Evolutionary conservation across 2,888 invertebrate species (phyloP).

Genomic region (Laothoe populi): DNA sequence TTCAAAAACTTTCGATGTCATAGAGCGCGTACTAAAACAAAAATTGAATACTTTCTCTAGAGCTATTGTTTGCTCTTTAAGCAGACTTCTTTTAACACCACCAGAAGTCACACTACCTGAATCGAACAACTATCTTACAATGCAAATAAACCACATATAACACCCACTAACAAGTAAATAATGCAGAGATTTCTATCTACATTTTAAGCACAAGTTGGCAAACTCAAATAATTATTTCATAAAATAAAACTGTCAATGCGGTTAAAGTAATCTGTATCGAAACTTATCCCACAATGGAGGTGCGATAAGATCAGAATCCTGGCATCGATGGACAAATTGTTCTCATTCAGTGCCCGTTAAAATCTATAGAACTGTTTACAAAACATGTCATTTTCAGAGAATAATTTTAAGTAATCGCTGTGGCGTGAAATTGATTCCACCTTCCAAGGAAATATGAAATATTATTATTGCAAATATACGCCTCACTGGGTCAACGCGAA

Average conservation of each 20-base stretch:
- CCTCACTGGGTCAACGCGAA: not conserved
- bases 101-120: slow-evolving; percentile 3
- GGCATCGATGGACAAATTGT: slow-evolving; percentile 75
- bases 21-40: not conserved
- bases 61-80: not conserved
- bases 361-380: slow-evolving; percentile 72
- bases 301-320: slow-evolving; percentile 75
- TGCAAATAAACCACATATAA: slow-evolving; percentile 28
- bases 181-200: slow-evolving; percentile 30
- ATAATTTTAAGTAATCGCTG: slow-evolving; percentile 59
- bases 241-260: slow-evolving; percentile 56
- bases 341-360: slow-evolving; percentile 58
- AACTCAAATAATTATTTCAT: slow-evolving; percentile 48
- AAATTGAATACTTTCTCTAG: not conserved
- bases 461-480: not conserved
- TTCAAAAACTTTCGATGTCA: not conserved
- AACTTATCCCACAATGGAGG: slow-evolving; percentile 63
- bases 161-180: slow-evolving; percentile 46
- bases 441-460: slow-evolving; percentile 9
- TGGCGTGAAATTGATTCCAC: slow-evolving; percentile 73
- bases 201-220: slow-evolving; percentile 36
- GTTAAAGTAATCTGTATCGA: slow-evolving; percentile 61
- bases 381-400: slow-evolving; percentile 74
- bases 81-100: not conserved
- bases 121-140: not conserved